These are phyloP conservation scores for Polydrusus pterygomalis DNA, from an alignment of 2,888 invertebrate genomes.

Conservation along the genomic window DNA sequence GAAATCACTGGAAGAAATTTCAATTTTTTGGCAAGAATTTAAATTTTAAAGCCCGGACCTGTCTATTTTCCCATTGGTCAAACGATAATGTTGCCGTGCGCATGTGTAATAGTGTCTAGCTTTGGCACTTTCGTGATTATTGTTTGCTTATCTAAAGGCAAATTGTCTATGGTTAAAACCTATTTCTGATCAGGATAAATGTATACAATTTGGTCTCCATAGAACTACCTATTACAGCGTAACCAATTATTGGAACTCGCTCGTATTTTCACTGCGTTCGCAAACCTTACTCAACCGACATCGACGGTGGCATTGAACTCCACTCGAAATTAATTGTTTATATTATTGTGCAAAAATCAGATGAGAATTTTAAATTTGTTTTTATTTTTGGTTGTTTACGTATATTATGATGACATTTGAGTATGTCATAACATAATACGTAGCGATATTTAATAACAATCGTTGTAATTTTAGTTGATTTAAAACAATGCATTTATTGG, in stretches of 20 bases:
- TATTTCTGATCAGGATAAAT: too few relatives aligned
- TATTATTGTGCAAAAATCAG: slow-evolving; percentile 7
- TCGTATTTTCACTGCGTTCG: not conserved
- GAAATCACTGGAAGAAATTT: too few relatives aligned
- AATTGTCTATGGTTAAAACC: too few relatives aligned
- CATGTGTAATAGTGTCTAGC: too few relatives aligned
- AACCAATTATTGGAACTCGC: not conserved
- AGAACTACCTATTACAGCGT: too few relatives aligned
- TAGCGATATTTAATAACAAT: not conserved
- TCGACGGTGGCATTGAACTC: slow-evolving; percentile 36
- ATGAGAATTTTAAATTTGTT: slow-evolving; percentile 17
- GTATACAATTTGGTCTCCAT: too few relatives aligned
- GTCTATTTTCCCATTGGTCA: too few relatives aligned
- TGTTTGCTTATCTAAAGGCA: too few relatives aligned
- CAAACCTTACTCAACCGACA: slow-evolving; percentile 1
- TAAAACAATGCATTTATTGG: not conserved
- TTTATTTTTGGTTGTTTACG: slow-evolving; percentile 3
- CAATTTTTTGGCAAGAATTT: too few relatives aligned
- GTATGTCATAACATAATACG: not conserved
- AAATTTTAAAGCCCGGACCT: too few relatives aligned
- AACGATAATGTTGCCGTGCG: too few relatives aligned
- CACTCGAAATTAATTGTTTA: slow-evolving; percentile 6
- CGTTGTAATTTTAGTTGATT: not conserved
- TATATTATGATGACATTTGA: slow-evolving; percentile 1
- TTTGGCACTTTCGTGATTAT: too few relatives aligned